Evolutionary conservation across 2,888 invertebrate genomes (phyloP).

Genomic region (Phlogophora meticulosa): DNA sequence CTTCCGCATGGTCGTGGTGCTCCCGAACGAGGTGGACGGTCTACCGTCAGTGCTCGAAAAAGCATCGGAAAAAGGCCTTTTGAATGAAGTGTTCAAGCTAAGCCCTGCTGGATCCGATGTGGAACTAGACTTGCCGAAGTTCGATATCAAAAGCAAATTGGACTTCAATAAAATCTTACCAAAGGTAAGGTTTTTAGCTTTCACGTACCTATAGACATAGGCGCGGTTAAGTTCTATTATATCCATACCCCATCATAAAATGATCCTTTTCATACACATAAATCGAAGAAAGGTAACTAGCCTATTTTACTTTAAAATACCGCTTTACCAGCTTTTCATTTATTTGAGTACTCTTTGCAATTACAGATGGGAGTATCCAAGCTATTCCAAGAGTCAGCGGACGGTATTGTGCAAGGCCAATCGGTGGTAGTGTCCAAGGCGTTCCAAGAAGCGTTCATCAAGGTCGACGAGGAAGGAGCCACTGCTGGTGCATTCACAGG

Average conservation of each 20-base stretch:
- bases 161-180: constrained; percentile 74
- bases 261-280: background rate
- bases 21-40: constrained; percentile 77
- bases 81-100: constrained; percentile 72
- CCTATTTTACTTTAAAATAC: background rate
- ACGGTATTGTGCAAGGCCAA: constrained; percentile 68
- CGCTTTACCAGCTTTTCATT: background rate
- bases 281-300: background rate
- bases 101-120: constrained; percentile 64
- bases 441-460: constrained; percentile 95
- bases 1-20: constrained; percentile 79
- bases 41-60: constrained; percentile 72
- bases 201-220: too few relatives aligned
- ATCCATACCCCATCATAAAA: too few relatives aligned
- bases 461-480: constrained; percentile 96
- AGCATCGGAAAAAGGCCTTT: constrained; percentile 69
- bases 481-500: constrained; percentile 95
- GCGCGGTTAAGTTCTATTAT: too few relatives aligned
- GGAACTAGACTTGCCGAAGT: constrained; percentile 76
- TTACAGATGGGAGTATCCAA: constrained; percentile 74
- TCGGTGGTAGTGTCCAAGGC: constrained; percentile 90
- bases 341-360: background rate
- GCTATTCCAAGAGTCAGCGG: constrained; percentile 71
- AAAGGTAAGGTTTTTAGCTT: constrained; percentile 68
- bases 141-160: constrained; percentile 73